Conservation (phyloP, 1,140 invertebrate genomes). For the Drosophila arawakana region DNA sequence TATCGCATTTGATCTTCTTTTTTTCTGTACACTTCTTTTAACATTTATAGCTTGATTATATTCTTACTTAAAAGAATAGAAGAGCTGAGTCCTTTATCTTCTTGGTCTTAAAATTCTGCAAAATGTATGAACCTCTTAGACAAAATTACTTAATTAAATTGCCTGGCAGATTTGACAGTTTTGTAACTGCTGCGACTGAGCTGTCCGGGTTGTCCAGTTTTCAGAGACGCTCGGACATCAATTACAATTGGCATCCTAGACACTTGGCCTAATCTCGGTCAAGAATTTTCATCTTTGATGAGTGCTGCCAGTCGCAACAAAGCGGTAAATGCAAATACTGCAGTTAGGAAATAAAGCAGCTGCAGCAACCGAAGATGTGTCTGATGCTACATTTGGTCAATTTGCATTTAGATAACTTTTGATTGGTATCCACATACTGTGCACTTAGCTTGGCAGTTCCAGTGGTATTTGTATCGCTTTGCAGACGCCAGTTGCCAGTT, state of each 20-base stretch:
- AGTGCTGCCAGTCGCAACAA: conserved; percentile 28
- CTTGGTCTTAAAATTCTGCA: conserved; percentile 46
- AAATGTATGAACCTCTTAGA: conserved; percentile 55
- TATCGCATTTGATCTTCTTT: too few relatives aligned
- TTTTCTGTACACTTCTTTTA: background rate
- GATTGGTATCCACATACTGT: conserved; percentile 51
- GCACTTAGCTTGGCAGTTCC: conserved; percentile 31
- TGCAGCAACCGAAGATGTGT: conserved; percentile 20
- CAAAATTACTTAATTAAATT: conserved; percentile 67
- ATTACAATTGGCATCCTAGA: conserved; percentile 61
- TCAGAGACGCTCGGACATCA: conserved; percentile 44
- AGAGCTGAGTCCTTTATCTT: background rate
- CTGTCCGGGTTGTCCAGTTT: conserved; percentile 24
- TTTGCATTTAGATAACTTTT: conserved; percentile 77
- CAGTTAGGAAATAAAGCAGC: conserved; percentile 47
- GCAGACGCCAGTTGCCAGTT: conserved; percentile 43
- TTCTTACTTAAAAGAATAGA: background rate
- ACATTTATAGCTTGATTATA: background rate
- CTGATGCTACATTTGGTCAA: conserved; percentile 69
- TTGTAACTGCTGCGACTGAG: conserved; percentile 13
- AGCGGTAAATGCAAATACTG: conserved; percentile 71
- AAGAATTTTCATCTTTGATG: conserved; percentile 71
- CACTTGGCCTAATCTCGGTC: conserved; percentile 46
- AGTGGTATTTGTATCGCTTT: conserved; percentile 6
- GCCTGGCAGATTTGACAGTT: conserved; percentile 28